Evolutionary conservation across 2,888 invertebrate species (phyloP), one percentile per base, ranked within the genome.

Genomic region (Seira sanloemensis): DNA sequence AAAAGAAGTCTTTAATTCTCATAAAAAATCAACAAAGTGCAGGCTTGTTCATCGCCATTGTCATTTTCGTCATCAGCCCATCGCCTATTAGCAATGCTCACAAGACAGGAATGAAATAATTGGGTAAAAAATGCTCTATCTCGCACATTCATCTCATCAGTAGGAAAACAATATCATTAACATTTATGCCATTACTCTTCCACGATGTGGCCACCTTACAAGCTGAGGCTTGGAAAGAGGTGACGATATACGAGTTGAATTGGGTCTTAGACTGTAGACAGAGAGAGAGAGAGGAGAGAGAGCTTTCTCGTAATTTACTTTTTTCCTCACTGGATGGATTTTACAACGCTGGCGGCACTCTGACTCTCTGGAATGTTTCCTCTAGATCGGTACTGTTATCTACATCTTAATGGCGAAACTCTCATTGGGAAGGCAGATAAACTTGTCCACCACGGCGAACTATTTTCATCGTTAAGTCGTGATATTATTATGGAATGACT

Each of bases 61-160:
- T 79, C 79, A 71, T 71, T 71, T 78, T 27, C 62, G 71, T 80
- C 68, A 67, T 80, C 73, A 74, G 69, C 80, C 78, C 72, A 68
- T 74, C 73, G 80, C 80, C 80, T 74, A 80, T 80, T 80, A 80
- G 80, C 73, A 67, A 23, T 58, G 80, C 80, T 73, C 68, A 73
- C 54, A 67, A 74, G 80, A 74, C 73, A 80, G 50, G 80, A 80
- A 80, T 73, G 74, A 80, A 80, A 80, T 80, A 80, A 74, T 80
- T 80, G 78, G 80, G 68, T 73, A 80, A 72, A 79, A 75, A 67
- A 68, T 9, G 7, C 2, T 67, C 74, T 74, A 26, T 68, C 80
- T 73, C n/a, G 26, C 78, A 46, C 2, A 65, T 79, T 71, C 67
- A 80, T 74, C 74, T 27, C 74, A 50, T 65, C 66, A 19, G 66